Evolutionary conservation across 2,888 invertebrate genomes (phyloP), one percentile per base, ranked within the genome.

Genomic region (Drosophila anomalata): DNA sequence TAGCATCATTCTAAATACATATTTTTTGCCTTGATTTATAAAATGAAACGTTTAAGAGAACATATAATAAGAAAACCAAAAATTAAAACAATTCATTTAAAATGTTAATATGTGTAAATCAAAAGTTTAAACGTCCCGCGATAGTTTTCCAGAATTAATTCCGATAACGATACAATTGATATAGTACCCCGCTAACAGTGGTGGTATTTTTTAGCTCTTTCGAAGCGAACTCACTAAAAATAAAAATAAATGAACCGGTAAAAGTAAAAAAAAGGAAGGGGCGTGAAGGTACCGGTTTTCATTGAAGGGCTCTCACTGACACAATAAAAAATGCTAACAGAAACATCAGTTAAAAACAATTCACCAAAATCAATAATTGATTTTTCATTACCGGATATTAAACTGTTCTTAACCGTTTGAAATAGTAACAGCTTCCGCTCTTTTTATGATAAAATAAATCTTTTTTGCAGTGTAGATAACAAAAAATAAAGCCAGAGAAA

Each of bases 401-500:
- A 29, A 9, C 7, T 26, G 26, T 29, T 29, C 29, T 9, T 29
- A 29, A 29, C 29, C 9, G 7, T 9, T 29, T 9, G 9, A 29
- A 29, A 29, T 29, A 9, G 29, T 29, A 24, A 4, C 22, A 4
- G 22, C 4, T 24, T 24, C 22, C 5, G 22, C 22, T 24, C 4
- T 24, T 24, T 24, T 29, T 29, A 8, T 29, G 9, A 29, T 7
- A 29, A 9, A 3, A n/a, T 1, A 14, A 2, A 2, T n/a, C 2
- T 36, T n/a, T n/a, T n/a, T 36, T 36, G 6, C 36, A 36, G 36
- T 36, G 36, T 36, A 36, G 36, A 36, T n/a, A n/a, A 36, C 6
- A 36, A 36, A 36, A 36, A n/a, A 36, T 36, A n/a, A 36, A 36
- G 36, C 36, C 36, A 36, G 36, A 36, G 36, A 36, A 36, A 36